Percentiles rank a stretch among this genome's conserved stretches.
Conservation (phyloP, 2,888 invertebrate species). For the Phyto melanocephala region DNA sequence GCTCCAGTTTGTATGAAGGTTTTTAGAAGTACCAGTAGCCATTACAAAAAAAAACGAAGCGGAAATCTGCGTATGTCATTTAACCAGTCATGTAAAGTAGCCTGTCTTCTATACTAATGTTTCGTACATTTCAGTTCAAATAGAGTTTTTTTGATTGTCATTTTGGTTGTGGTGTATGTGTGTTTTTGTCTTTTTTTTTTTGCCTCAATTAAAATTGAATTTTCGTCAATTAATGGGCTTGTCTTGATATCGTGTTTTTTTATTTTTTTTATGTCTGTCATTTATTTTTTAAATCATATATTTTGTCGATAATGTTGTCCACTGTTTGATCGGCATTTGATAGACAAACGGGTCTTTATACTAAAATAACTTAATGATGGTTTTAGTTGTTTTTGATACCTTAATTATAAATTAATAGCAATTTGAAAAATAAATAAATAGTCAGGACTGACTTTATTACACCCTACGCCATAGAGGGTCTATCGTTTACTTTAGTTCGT, state of each 20-base stretch:
- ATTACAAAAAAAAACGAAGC: conserved; percentile 33
- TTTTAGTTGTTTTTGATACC: no score
- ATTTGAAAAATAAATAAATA: no score
- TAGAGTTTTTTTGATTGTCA: conserved; percentile 42
- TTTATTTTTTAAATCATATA: background rate
- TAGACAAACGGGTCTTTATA: no score
- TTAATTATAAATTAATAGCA: no score
- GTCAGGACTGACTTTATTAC: no score
- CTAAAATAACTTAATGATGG: no score
- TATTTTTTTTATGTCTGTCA: background rate
- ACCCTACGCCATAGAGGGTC: no score
- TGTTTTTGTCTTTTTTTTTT: background rate
- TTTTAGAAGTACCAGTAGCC: background rate
- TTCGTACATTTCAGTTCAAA: conserved; percentile 54
- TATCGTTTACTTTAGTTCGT: no score
- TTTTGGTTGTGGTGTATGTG: background rate
- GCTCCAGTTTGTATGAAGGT: conserved; percentile 23
- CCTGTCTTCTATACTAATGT: conserved; percentile 11
- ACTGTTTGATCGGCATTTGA: no score
- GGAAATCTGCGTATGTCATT: conserved; percentile 60
- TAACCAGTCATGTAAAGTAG: conserved; percentile 7
- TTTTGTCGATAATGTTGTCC: no score
- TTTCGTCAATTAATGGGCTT: conserved; percentile 44
- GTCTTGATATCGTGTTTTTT: conserved; percentile 1
- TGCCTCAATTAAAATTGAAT: conserved; percentile 43